Conservation (phyloP, 2,113 vertebrate species). For the Shinisaurus crocodilurus region DNA sequence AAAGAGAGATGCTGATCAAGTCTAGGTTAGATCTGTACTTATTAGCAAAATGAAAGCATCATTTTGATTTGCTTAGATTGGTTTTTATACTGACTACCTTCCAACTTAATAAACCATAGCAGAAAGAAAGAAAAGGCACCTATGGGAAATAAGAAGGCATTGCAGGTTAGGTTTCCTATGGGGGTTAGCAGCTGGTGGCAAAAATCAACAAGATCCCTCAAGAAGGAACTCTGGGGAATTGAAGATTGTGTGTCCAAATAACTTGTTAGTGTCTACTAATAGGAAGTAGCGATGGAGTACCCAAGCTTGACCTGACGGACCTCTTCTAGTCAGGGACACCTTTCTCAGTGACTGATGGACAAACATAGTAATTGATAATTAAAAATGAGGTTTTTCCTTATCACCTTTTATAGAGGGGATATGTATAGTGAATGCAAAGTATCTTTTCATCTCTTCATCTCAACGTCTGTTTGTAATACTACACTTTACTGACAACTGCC, state of each 20-base stretch:
- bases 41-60: constrained; percentile 7
- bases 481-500: neutral
- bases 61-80: constrained; percentile 21
- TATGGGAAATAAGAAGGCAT: constrained; percentile 36
- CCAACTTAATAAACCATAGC: constrained; percentile 27
- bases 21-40: neutral
- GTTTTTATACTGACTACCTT: constrained; percentile 28
- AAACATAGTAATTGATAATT: constrained; percentile 16
- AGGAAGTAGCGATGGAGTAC: constrained; percentile 14
- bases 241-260: constrained; percentile 32
- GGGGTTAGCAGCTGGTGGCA: constrained; percentile 26
- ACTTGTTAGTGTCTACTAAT: constrained; percentile 41
- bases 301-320: neutral
- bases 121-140: neutral
- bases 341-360: constrained; percentile 7
- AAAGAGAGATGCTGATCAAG: neutral
- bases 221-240: constrained; percentile 24
- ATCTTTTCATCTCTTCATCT: constrained; percentile 28
- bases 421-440: neutral
- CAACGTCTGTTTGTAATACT: neutral
- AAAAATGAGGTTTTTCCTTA: neutral
- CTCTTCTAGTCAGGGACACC: neutral
- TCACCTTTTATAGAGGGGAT: neutral
- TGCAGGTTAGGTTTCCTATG: neutral
- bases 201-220: constrained; percentile 48